phyloP scores from a whole-genome alignment of 2,113 vertebrate genomes.

The Thalassoma bifasciatum region DNA sequence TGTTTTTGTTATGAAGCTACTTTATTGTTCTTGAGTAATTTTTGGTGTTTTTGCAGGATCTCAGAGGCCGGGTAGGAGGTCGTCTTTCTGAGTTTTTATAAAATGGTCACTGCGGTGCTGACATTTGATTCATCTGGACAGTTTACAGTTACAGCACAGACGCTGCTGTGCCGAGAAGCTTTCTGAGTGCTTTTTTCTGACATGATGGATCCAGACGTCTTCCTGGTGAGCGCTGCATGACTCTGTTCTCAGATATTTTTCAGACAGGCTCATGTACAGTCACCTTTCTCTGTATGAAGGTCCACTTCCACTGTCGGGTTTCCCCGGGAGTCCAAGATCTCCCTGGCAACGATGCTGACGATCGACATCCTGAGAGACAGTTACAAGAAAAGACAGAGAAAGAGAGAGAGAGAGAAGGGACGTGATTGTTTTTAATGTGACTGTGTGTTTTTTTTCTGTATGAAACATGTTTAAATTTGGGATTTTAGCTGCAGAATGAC shows the following conservation, averaged over 20 bases:
- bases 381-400: background rate
- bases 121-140: background rate
- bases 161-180: background rate
- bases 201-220: background rate
- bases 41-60: background rate
- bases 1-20: too few species aligned
- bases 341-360: constrained; percentile 90
- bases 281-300: constrained; percentile 92
- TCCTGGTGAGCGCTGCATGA: background rate
- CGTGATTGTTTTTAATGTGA: too few species aligned
- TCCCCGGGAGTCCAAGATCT: constrained; percentile 96
- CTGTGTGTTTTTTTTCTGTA: too few species aligned
- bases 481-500: too few species aligned
- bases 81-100: too few species aligned
- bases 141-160: background rate
- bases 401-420: too few species aligned
- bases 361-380: constrained; percentile 83
- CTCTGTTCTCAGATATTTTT: background rate
- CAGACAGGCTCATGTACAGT: constrained; percentile 11
- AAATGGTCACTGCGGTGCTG: too few species aligned
- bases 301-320: constrained; percentile 96
- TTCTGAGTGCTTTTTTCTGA: background rate
- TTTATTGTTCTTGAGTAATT: too few species aligned
- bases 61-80: too few species aligned
- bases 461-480: too few species aligned